Evolutionary conservation across 92 coral and sea anemone genomes (phyloP), one percentile per base, ranked within the genome.

Genomic region (Anthopleura xanthogrammica): DNA sequence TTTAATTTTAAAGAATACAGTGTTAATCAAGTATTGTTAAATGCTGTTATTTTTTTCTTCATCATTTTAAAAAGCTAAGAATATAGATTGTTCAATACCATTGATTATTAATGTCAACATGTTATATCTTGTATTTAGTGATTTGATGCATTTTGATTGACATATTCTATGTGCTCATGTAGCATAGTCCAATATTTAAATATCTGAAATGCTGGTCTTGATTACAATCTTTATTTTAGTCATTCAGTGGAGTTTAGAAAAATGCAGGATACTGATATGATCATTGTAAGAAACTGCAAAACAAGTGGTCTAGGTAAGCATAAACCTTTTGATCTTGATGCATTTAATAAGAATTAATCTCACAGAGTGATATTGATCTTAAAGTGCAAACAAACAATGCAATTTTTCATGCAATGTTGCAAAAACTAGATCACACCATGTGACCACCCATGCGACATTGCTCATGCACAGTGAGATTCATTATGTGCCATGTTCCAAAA

Each of bases 251-350:
- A 19, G 29, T 41, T 40, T 16, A 60, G 78, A 22, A 68, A 80
- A 19, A 87, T 86, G 82, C 83, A 66, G 57, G 90, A 85, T 66
- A 85, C 88, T 13, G 92, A 90, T 43, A 85, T 82, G 41, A 93
- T 93, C 75, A 89, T 82, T 60, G 83, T 93, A 16, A 90, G 86
- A 70, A 86, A 93, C 84, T 90, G 97, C 57, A 85, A 89, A 48
- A 85, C 78, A 2, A 77, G 97, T 86, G 97, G 94, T 14, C 81
- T 93, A 52, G 97, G 97, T 93, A 42, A 90, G 82, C 57, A 9
- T 10, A 46, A 75, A 43, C 14, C 3, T 24, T n/a, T 50, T 46
- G n/a, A 72, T 36, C 77, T 10, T 36, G 11, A 20, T 68, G 50
- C 7, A 0, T 68, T 22, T n/a, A 68, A 68, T 16, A 68, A 77